These are phyloP conservation scores for Trachurus trachurus DNA, from an alignment of 2,797 vertebrate genomes.

Conservation along the genomic window DNA sequence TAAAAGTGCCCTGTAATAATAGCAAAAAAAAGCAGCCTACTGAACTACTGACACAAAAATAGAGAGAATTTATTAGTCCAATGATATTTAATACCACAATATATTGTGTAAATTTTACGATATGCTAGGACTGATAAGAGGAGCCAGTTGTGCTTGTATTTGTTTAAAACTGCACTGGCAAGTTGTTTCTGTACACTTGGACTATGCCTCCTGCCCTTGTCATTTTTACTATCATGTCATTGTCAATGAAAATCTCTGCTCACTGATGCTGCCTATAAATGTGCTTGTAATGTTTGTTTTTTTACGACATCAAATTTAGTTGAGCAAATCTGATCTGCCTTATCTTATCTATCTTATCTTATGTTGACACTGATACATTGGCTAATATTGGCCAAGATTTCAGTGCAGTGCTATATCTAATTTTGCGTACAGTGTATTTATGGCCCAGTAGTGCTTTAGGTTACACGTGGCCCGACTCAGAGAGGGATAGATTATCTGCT, in stretches of 20 bases:
- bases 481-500: background rate
- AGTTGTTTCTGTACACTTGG: background rate
- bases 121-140: background rate
- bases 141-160: background rate
- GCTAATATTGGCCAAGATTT: background rate
- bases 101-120: background rate
- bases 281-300: no score
- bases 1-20: slow-evolving; percentile 59
- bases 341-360: background rate
- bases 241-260: background rate
- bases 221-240: background rate
- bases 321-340: no score
- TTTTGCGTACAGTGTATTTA: background rate
- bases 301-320: no score
- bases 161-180: slow-evolving; percentile 13
- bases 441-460: background rate
- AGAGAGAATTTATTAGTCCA: background rate
- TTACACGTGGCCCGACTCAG: background rate
- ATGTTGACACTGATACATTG: background rate
- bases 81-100: background rate
- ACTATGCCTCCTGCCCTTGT: background rate
- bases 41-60: slow-evolving; percentile 55
- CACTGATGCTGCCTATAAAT: background rate
- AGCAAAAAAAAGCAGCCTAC: slow-evolving; percentile 31
- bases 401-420: background rate